Conservation (phyloP, 2,797 vertebrate genomes). For the Hemibagrus guttatus region DNA sequence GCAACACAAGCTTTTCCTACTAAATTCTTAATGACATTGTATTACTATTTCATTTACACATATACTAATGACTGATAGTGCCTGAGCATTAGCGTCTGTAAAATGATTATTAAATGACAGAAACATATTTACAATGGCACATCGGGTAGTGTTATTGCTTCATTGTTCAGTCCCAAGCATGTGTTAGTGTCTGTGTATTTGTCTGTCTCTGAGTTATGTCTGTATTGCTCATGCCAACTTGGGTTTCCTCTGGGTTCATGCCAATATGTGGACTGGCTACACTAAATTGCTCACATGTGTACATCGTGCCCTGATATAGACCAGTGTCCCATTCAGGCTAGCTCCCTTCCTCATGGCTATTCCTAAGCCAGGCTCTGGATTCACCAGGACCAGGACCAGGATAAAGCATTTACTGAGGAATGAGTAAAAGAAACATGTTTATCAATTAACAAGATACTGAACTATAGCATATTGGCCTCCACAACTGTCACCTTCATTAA, state of each 20-base stretch:
- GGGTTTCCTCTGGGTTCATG: not conserved
- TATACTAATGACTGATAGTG: not conserved
- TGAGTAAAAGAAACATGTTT: not conserved
- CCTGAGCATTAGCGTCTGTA: slow-evolving; percentile 8
- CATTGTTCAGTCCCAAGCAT: not conserved
- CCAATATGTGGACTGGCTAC: not conserved
- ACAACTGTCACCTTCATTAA: not conserved
- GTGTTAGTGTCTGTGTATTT: not conserved
- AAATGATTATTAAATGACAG: not conserved
- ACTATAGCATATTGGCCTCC: not conserved
- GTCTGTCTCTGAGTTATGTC: not conserved
- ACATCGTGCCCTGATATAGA: not conserved
- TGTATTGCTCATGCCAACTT: not conserved
- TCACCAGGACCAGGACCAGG: not conserved
- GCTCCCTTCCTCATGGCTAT: not conserved
- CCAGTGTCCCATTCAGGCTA: not conserved
- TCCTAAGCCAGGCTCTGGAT: not conserved
- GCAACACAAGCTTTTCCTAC: not conserved
- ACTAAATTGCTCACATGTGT: not conserved
- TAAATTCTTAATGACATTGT: not conserved
- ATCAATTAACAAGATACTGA: slow-evolving; percentile 10
- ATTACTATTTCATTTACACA: slow-evolving; percentile 17
- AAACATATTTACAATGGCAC: not conserved
- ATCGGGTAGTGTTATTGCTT: not conserved
- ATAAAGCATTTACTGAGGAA: not conserved